Conservation (phyloP, 2,888 invertebrate species). For the Dromius quadrimaculatus region DNA sequence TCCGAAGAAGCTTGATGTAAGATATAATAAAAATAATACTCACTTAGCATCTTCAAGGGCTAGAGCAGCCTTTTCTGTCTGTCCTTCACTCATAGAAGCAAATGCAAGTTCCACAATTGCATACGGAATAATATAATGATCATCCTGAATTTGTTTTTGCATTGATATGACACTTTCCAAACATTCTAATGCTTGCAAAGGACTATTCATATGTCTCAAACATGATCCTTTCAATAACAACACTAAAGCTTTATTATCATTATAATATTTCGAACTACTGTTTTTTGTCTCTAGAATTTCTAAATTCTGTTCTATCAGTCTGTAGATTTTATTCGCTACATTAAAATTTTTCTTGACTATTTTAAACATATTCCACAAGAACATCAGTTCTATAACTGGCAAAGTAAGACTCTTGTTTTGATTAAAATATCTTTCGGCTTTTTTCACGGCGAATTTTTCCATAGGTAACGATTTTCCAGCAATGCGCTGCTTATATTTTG, state of each 20-base stretch:
- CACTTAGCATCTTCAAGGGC: conserved; percentile 88
- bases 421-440: conserved; percentile 81
- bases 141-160: conserved; percentile 82
- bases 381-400: conserved; percentile 89
- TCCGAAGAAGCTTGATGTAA: too few species aligned
- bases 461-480: conserved; percentile 97
- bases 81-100: conserved; percentile 79
- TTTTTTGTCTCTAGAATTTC: conserved; percentile 59
- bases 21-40: too few species aligned
- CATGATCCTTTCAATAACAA: conserved; percentile 86
- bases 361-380: conserved; percentile 93
- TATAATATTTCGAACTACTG: conserved; percentile 69
- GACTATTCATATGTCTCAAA: conserved; percentile 81
- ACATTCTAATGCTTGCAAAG: conserved; percentile 82
- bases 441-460: conserved; percentile 95
- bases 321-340: conserved; percentile 73
- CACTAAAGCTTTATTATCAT: conserved; percentile 81
- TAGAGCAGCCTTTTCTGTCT: conserved; percentile 75
- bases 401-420: conserved; percentile 81
- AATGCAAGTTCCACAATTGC: conserved; percentile 88
- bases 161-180: conserved; percentile 73
- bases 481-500: conserved; percentile 86
- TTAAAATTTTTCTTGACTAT: conserved; percentile 79
- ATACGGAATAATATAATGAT: conserved; percentile 87
- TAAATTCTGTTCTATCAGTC: conserved; percentile 72